Base-by-base conservation (phyloP, 2,888 invertebrate genomes). In the Deilephila elpenor region DNA sequence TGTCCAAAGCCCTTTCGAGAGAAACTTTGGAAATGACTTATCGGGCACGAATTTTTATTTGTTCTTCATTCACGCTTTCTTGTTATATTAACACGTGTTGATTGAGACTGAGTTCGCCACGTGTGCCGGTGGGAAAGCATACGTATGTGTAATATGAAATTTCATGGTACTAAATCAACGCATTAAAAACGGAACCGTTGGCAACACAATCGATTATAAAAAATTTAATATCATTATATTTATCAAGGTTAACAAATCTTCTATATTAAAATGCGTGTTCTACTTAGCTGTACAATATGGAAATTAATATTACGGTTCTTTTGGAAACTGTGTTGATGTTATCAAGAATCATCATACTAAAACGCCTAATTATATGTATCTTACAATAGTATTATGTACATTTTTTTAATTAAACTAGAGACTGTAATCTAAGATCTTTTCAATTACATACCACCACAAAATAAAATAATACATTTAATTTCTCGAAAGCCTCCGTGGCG, bases 61-160 rank as follows among this genome's bases (percentile, higher is more conserved):
- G 53, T 53, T n/a, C 7, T 53, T 29, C n/a, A 20, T 62, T 62
- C 51, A 62, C 72, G 72, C 61, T 61, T 19, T 62, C 72, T 32
- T 32, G 34, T 72, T 51, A 62, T 53, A 61, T 34, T 14, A 53
- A 71, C 34, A 44, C 20, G 37, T 8, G 32, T 71, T 60, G 44
- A 44, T 71, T 60, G 25, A 71, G 29, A 17, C 32, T 44, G 29
- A 71, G 5, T 34, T 34, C 59, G 59, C n/a, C 37, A 64, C 37
- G 60, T 61, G 51, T 51, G 51, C 44, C 17, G 29, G 11, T 25
- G 44, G 11, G 19, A 61, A 71, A 67, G 67, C 44, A 44, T 44
- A 44, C 37, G 32, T 32, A 32, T 2, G 51, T 67, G 25, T 51
- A 64, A 37, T 64, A 37, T 37, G 37, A 37, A 67, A 67, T 64